A percentile compares a stretch with the other conserved stretches of the same genome.
Conservation (phyloP, 2,797 vertebrate species). For the Sternotherus odoratus region DNA sequence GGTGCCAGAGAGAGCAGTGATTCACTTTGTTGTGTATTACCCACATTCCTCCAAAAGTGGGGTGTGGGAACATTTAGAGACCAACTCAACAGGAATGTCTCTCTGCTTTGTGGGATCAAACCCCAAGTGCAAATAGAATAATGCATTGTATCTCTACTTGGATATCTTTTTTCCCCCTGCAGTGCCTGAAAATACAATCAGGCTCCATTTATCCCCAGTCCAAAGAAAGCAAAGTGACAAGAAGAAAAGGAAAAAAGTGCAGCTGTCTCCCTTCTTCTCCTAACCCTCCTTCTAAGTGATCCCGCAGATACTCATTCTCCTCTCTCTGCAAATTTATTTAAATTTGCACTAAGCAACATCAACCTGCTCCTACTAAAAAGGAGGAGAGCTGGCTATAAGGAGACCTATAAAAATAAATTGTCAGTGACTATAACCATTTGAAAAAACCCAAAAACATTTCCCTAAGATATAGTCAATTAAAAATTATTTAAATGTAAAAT, state of each 20-base stretch:
- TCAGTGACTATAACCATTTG: slow-evolving; percentile 19
- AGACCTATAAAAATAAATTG: slow-evolving; percentile 44
- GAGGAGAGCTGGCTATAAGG: neutral
- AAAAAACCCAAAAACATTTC: neutral
- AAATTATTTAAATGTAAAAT: slow-evolving; percentile 44
- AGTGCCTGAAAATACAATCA: neutral
- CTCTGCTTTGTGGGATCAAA: neutral
- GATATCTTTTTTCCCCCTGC: neutral
- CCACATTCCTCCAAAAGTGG: neutral
- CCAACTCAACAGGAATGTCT: too few relatives aligned
- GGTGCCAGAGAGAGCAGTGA: fast-evolving
- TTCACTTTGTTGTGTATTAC: fast-evolving
- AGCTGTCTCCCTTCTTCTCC: neutral
- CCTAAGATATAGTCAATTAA: neutral
- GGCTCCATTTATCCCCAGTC: fast-evolving
- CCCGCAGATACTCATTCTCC: neutral
- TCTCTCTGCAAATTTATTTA: neutral
- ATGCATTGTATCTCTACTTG: neutral
- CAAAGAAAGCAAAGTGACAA: neutral
- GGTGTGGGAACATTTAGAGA: neutral
- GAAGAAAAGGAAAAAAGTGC: neutral
- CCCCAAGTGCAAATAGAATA: neutral
- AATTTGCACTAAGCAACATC: neutral
- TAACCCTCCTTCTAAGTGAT: neutral
- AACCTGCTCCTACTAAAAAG: neutral